These are phyloP conservation scores for Caenorhabditis drosophilae DNA, from an alignment of 2,888 invertebrate species.

Conservation along the genomic window DNA sequence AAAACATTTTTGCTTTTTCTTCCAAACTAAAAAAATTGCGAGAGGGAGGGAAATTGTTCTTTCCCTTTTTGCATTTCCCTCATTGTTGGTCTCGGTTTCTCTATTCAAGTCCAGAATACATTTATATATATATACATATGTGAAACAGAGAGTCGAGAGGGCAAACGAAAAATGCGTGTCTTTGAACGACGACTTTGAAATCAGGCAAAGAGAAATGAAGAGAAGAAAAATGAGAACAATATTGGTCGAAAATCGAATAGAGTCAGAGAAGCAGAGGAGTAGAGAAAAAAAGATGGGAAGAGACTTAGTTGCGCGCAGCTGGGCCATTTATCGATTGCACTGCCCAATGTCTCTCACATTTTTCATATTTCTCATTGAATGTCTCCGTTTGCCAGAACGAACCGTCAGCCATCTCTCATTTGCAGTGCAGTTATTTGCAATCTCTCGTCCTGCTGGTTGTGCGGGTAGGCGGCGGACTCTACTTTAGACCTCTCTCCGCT, in stretches of 20 bases:
- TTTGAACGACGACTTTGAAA: too few relatives aligned
- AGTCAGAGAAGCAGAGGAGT: too few relatives aligned
- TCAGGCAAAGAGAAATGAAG: too few relatives aligned
- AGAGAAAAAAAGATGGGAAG: slow-evolving; percentile 21
- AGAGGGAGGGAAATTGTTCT: too few relatives aligned
- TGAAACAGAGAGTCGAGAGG: too few relatives aligned
- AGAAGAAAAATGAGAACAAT: too few relatives aligned
- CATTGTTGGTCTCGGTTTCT: too few relatives aligned
- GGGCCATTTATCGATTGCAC: slow-evolving; percentile 32
- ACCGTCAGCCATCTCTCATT: slow-evolving; percentile 10
- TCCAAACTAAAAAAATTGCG: too few relatives aligned
- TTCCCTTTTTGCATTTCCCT: too few relatives aligned
- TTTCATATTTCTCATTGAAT: slow-evolving; percentile 6
- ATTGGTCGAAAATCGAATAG: too few relatives aligned
- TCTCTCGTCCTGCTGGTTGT: slow-evolving; percentile 15
- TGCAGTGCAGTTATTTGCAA: slow-evolving; percentile 5
- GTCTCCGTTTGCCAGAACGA: background rate
- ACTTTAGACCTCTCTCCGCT: slow-evolving; percentile 40
- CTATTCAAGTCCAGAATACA: background rate
- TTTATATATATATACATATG: background rate
- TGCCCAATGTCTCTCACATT: slow-evolving; percentile 6
- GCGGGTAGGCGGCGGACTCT: slow-evolving; percentile 41
- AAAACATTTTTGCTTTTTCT: too few relatives aligned
- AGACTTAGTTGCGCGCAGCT: slow-evolving; percentile 32
- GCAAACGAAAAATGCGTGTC: too few relatives aligned